Conservation (phyloP, 1,140 invertebrate genomes). For the Phymorhynchus buccinoides region DNA sequence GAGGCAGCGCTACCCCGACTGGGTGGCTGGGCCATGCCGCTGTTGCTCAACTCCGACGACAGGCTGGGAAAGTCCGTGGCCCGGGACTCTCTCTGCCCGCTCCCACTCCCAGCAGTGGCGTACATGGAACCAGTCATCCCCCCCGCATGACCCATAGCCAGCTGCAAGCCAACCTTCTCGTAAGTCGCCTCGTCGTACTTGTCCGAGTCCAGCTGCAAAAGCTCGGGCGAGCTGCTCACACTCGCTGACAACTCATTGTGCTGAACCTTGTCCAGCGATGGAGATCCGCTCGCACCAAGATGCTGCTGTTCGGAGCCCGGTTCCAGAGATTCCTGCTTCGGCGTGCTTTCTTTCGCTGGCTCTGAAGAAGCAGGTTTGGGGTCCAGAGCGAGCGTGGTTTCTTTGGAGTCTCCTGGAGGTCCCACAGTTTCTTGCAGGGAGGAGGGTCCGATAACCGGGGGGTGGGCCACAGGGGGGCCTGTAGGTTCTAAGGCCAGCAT, state of each 20-base stretch:
- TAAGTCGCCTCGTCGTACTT: slow-evolving; percentile 33
- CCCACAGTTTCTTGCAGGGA: slow-evolving; percentile 20
- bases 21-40: slow-evolving; percentile 1
- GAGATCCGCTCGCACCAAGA: no score
- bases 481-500: background rate
- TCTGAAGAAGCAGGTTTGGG: background rate
- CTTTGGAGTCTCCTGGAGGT: slow-evolving; percentile 1
- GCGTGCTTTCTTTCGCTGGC: background rate
- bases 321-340: slow-evolving; percentile 11
- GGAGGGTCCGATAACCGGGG: background rate
- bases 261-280: background rate
- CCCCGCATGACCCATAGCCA: background rate
- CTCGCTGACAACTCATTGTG: background rate
- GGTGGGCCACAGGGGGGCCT: background rate
- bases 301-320: background rate
- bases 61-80: slow-evolving; percentile 28
- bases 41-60: slow-evolving; percentile 5
- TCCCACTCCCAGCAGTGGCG: background rate
- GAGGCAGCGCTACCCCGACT: background rate
- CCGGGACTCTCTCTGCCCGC: background rate
- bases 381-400: slow-evolving; percentile 6
- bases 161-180: slow-evolving; percentile 14
- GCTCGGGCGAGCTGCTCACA: background rate
- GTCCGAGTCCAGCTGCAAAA: slow-evolving; percentile 35
- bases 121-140: slow-evolving; percentile 7